Conservation (phyloP, 92 coral and sea anemone species). For the Scolanthus callimorphus region DNA sequence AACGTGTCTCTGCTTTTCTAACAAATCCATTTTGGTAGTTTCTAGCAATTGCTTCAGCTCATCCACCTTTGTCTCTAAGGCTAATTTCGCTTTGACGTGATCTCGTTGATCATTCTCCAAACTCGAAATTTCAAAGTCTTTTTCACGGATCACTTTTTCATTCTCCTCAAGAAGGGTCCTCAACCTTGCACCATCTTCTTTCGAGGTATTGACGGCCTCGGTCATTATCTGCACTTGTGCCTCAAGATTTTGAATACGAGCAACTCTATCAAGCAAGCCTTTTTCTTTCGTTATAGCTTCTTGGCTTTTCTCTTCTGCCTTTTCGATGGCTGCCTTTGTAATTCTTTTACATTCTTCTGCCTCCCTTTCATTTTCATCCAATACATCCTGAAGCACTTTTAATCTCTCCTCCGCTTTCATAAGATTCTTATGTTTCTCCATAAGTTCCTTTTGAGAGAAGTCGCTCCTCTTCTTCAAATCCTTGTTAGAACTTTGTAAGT, state of each 20-base stretch:
- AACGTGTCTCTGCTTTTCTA: constrained; percentile 8
- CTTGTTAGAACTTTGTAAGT: constrained; percentile 17
- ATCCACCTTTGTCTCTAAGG: constrained; percentile 24
- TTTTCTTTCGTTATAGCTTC: constrained; percentile 29
- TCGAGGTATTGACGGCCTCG: constrained; percentile 26
- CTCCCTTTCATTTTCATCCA: constrained; percentile 41
- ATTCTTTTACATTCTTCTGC: constrained; percentile 20
- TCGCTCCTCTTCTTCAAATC: constrained; percentile 37
- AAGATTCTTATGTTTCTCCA: constrained; percentile 19
- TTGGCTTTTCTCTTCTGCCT: constrained; percentile 27
- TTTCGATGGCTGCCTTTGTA: constrained; percentile 35
- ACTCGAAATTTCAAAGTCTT: constrained; percentile 25
- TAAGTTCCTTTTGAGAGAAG: constrained; percentile 25
- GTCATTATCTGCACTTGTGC: constrained; percentile 37
- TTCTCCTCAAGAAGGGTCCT: constrained; percentile 29
- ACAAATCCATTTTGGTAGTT: constrained; percentile 14
- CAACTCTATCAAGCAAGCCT: constrained; percentile 37
- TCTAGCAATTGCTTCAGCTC: constrained; percentile 21
- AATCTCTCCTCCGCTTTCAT: constrained; percentile 35
- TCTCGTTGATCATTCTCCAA: constrained; percentile 15
- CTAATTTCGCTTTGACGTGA: constrained; percentile 14
- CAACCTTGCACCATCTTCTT: constrained; percentile 33
- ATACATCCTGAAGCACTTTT: constrained; percentile 26
- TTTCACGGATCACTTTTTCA: constrained; percentile 30
- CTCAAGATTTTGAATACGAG: constrained; percentile 33